Evolutionary conservation across 2,113 vertebrate genomes (phyloP).

Genomic region (Leucoraja erinaceus): DNA sequence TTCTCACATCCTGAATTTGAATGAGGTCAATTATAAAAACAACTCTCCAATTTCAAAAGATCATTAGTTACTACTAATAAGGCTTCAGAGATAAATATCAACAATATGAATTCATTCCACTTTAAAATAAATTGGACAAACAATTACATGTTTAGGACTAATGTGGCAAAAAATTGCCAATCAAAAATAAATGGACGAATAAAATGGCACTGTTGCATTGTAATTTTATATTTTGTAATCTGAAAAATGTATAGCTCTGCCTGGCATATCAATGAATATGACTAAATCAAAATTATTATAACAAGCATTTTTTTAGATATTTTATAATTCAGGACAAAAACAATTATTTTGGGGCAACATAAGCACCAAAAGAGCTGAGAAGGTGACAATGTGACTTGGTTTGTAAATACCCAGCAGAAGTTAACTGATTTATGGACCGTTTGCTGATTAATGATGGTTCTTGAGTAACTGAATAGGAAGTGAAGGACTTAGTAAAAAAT

Average conservation of each 20-base stretch:
- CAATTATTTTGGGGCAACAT: background rate
- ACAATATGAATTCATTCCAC: background rate
- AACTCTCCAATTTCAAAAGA: conserved; percentile 10
- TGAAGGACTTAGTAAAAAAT: background rate
- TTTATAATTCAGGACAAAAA: background rate
- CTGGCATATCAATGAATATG: background rate
- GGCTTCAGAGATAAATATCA: background rate
- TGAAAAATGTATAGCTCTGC: background rate
- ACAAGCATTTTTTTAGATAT: background rate
- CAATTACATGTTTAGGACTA: background rate
- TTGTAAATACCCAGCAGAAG: background rate
- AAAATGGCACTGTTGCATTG: background rate
- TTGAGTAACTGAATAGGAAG: background rate
- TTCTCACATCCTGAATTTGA: conserved; percentile 16
- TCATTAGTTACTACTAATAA: background rate
- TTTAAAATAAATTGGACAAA: background rate
- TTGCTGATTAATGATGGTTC: background rate
- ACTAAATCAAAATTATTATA: background rate
- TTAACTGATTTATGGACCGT: background rate
- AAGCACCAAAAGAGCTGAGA: background rate
- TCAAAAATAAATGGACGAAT: conserved; percentile 20
- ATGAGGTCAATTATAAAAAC: background rate
- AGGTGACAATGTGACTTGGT: background rate
- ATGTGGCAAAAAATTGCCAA: background rate
- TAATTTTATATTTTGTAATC: background rate